A percentile compares a stretch with the other conserved stretches of the same genome.
Conservation (phyloP, 2,888 invertebrate genomes). For the Caenorhabditis sinica region DNA sequence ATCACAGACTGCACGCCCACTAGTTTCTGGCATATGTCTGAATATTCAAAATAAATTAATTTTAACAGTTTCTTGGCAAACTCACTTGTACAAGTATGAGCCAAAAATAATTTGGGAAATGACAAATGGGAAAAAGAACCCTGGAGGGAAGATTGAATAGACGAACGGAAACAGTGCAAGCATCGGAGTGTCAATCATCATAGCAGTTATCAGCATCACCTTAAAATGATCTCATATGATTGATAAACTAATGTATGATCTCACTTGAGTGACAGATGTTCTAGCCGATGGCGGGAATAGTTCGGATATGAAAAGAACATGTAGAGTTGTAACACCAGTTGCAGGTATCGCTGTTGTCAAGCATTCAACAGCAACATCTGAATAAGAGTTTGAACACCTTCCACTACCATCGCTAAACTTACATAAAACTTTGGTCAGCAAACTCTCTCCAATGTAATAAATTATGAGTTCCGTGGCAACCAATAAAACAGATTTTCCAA, state of each 20-base stretch:
- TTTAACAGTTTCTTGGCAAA: no score
- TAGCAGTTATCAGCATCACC: constrained; percentile 38
- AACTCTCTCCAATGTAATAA: constrained; percentile 7
- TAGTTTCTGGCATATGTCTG: constrained; percentile 70
- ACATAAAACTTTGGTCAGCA: constrained; percentile 36
- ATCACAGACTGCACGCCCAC: constrained; percentile 63
- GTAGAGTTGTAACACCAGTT: constrained; percentile 55
- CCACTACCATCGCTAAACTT: no score
- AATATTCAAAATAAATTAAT: not conserved
- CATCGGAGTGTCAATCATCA: constrained; percentile 48
- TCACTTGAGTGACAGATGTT: constrained; percentile 67
- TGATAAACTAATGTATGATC: not conserved
- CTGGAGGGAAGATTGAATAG: constrained; percentile 61
- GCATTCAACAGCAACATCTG: constrained; percentile 57
- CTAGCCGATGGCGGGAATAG: constrained; percentile 68
- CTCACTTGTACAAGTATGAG: constrained; percentile 38
- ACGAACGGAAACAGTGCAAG: constrained; percentile 59
- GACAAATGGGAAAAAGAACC: constrained; percentile 54
- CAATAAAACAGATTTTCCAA: constrained; percentile 34
- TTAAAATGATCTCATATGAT: constrained; percentile 9
- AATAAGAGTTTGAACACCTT: not conserved
- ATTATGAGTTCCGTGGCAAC: constrained; percentile 8
- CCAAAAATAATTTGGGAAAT: constrained; percentile 47
- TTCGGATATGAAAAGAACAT: constrained; percentile 58
- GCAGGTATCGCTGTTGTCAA: constrained; percentile 36